Percentiles rank a stretch among this genome's conserved stretches.
Conservation (phyloP, 2,888 invertebrate genomes). For the Pseudanteris insignis region DNA sequence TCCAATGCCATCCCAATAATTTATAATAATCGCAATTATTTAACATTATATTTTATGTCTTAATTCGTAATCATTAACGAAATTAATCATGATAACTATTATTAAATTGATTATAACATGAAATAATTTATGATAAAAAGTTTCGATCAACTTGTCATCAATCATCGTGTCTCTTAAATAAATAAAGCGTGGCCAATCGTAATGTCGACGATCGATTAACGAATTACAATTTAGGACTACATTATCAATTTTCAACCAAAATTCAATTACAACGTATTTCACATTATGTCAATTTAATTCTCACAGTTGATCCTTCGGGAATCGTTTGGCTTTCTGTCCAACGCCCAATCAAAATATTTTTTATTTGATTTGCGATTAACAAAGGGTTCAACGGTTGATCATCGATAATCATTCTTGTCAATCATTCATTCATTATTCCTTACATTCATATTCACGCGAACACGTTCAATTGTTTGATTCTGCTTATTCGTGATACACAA, state of each 20-base stretch:
- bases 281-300: constrained; percentile 13
- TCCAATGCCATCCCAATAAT: constrained; percentile 15
- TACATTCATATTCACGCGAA: constrained; percentile 10
- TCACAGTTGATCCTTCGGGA: constrained; percentile 11
- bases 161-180: not conserved
- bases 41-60: constrained; percentile 22
- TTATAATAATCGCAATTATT: constrained; percentile 7
- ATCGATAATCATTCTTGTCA: constrained; percentile 7
- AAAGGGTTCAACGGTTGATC: constrained; percentile 10
- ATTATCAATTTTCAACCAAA: no score
- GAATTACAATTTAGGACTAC: no score
- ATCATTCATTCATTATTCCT: constrained; percentile 3
- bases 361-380: constrained; percentile 5
- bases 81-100: constrained; percentile 14
- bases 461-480: no score
- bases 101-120: constrained; percentile 9
- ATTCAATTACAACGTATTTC: constrained; percentile 3
- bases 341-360: no score
- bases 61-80: constrained; percentile 20
- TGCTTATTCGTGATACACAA: no score
- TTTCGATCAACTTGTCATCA: no score
- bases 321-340: constrained; percentile 1
- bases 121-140: constrained; percentile 9
- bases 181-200: not conserved
- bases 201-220: no score